Percentiles rank a stretch among this genome's conserved stretches.
These are phyloP conservation scores for Oceanites oceanicus DNA, from an alignment of 2,113 vertebrate species.

Conservation along the genomic window DNA sequence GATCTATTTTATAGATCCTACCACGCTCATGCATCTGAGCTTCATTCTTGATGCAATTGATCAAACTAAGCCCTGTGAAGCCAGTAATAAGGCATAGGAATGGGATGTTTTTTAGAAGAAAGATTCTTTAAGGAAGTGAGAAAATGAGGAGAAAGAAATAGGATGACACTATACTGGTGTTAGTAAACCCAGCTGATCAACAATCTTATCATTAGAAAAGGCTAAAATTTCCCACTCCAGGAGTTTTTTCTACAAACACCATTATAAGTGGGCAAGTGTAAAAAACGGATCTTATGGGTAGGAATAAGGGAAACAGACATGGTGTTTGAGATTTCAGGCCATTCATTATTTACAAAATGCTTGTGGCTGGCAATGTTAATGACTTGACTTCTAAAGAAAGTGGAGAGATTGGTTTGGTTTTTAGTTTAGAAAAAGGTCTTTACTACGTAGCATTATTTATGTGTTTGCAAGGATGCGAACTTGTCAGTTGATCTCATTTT, in stretches of 20 bases:
- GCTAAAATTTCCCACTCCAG: conserved; percentile 13
- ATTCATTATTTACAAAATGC: conserved; percentile 55
- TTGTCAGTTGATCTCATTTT: conserved; percentile 35
- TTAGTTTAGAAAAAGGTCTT: neutral
- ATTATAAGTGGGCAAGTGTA: neutral
- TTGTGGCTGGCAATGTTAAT: neutral
- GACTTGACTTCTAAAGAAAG: conserved; percentile 28
- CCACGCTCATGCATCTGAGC: neutral
- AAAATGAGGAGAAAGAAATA: conserved; percentile 41
- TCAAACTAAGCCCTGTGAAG: conserved; percentile 57
- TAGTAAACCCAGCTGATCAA: conserved; percentile 36
- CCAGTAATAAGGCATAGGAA: conserved; percentile 26
- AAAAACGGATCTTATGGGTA: neutral
- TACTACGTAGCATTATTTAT: conserved; percentile 19
- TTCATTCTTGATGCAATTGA: conserved; percentile 34
- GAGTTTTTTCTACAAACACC: neutral
- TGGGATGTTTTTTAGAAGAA: conserved; percentile 11
- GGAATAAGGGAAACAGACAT: neutral
- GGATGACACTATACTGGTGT: neutral
- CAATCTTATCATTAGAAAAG: conserved; percentile 34
- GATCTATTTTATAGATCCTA: conserved; percentile 1
- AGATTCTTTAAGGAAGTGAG: conserved; percentile 18
- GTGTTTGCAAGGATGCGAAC: neutral
- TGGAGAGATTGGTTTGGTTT: neutral
- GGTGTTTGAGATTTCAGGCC: neutral